Percentiles rank a stretch among this genome's conserved stretches.
Evolutionary conservation across 2,113 vertebrate species (phyloP).

Genomic region (Indicator maculatus): DNA sequence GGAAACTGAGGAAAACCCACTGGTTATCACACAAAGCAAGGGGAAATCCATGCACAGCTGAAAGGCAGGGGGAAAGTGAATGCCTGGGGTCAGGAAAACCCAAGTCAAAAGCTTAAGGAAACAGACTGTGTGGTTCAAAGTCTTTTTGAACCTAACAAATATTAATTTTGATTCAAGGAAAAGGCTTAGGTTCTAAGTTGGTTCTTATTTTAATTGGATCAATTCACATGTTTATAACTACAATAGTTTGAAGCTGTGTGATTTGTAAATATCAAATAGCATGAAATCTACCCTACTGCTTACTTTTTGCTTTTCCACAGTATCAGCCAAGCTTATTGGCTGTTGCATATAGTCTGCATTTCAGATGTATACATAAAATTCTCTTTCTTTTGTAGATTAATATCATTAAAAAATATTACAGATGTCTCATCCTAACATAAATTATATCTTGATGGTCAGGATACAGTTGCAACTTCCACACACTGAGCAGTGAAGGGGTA

Average conservation of each 20-base stretch:
- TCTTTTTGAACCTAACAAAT: background rate
- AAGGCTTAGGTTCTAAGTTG: background rate
- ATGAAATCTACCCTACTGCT: background rate
- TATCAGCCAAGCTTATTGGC: background rate
- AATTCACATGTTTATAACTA: background rate
- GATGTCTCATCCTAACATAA: constrained; percentile 16
- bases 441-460: background rate
- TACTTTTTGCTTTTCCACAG: background rate
- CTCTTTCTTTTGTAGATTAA: constrained; percentile 23
- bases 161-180: constrained; percentile 35
- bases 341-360: background rate
- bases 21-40: background rate
- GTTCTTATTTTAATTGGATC: constrained; percentile 19
- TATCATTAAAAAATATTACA: constrained; percentile 18
- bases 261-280: constrained; percentile 31
- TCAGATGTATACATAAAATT: constrained; percentile 20
- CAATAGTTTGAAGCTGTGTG: background rate
- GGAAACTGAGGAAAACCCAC: background rate
- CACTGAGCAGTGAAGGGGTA: background rate
- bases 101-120: constrained; percentile 16
- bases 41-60: background rate
- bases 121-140: constrained; percentile 9
- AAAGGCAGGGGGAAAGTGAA: background rate
- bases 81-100: background rate
- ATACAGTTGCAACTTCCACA: background rate